A percentile compares a stretch with the other conserved stretches of the same genome.
phyloP scores from a whole-genome alignment of 2,113 vertebrate species.

The Prunella fulvescens region DNA sequence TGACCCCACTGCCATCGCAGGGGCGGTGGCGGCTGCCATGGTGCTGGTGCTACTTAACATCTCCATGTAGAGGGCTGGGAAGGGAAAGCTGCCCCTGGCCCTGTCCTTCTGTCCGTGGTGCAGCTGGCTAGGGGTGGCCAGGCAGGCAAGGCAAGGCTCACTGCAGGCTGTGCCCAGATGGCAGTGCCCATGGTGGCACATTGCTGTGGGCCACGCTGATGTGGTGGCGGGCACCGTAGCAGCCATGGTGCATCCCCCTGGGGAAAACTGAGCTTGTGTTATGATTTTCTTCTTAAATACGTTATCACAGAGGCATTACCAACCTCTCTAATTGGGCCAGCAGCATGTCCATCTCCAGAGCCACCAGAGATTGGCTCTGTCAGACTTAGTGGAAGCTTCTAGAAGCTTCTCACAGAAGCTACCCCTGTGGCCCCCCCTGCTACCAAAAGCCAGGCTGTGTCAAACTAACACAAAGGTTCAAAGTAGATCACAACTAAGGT shows the following conservation, averaged over 20 bases:
- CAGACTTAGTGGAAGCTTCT: background rate
- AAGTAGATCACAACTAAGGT: background rate
- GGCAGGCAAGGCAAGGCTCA: background rate
- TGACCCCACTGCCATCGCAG: accelerated
- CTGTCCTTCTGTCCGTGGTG: background rate
- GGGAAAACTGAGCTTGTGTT: background rate
- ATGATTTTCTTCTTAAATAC: background rate
- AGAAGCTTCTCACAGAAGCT: background rate
- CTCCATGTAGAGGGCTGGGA: accelerated
- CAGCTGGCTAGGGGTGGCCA: background rate
- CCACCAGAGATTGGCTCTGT: background rate
- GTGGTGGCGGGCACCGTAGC: accelerated
- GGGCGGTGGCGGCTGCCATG: accelerated
- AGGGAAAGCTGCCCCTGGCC: background rate
- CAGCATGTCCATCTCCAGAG: background rate
- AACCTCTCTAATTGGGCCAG: background rate
- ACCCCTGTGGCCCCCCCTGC: accelerated
- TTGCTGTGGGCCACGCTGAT: background rate
- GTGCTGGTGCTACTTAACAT: background rate
- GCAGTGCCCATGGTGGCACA: accelerated
- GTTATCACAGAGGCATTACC: background rate
- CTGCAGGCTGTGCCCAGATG: background rate
- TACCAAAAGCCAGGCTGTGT: background rate
- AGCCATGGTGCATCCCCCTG: too few species aligned
- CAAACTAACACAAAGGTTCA: background rate